Percentiles rank a stretch among this genome's conserved stretches.
phyloP scores from a whole-genome alignment of 92 coral and sea anemone genomes.

The Virgularia gustaviana region DNA sequence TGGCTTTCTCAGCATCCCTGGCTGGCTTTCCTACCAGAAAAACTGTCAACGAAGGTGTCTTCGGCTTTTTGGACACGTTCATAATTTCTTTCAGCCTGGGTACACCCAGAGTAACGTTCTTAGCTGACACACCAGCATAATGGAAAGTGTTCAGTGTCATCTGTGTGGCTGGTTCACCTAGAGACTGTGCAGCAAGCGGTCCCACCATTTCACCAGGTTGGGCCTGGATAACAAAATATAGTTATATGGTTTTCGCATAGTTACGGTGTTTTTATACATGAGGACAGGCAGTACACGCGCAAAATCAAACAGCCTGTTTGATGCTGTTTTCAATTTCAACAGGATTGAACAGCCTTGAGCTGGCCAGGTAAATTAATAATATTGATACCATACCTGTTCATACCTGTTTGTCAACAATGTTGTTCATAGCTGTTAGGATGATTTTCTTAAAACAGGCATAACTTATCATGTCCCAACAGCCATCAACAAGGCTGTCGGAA shows the following conservation, averaged over 20 bases:
- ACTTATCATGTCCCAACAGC: no score
- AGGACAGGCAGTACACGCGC: no score
- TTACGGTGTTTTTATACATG: neutral
- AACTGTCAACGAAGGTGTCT: conserved; percentile 98
- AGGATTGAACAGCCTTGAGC: no score
- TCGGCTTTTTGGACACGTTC: conserved; percentile 94
- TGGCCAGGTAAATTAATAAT: no score
- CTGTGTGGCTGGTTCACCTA: conserved; percentile 99
- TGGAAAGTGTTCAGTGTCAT: conserved; percentile 99
- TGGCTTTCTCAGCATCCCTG: conserved; percentile 98
- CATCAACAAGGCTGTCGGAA: no score
- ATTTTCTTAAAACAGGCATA: no score
- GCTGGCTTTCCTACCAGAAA: conserved; percentile 94
- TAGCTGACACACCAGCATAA: conserved; percentile 99
- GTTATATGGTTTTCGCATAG: neutral
- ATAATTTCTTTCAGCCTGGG: conserved; percentile 98
- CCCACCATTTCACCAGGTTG: conserved; percentile 99
- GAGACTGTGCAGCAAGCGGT: conserved; percentile 97
- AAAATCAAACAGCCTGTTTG: no score
- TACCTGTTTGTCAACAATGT: neutral
- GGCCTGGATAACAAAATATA: conserved; percentile 44
- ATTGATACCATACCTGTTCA: no score
- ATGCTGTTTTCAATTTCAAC: no score
- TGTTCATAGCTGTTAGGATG: neutral
- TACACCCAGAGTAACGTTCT: conserved; percentile 98